Evolutionary conservation across 2,113 vertebrate species (phyloP).

Genomic region (Corvus cornix): DNA sequence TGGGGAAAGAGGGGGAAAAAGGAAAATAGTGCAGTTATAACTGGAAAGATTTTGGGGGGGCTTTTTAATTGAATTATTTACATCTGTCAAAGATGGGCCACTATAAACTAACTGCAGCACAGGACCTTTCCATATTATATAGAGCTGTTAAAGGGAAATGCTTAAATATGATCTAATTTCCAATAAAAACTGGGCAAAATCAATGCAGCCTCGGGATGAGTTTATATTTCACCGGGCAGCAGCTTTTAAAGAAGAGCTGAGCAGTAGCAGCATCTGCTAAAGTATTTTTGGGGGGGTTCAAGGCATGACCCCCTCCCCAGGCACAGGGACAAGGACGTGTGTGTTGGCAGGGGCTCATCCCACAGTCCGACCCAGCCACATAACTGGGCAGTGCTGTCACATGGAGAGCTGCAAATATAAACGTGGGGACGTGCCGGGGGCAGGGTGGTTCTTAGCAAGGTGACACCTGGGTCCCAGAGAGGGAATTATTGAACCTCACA

Average conservation of each 20-base stretch:
- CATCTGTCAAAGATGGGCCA: neutral
- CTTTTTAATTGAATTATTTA: neutral
- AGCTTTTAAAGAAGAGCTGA: neutral
- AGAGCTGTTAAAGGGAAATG: slow-evolving; percentile 1
- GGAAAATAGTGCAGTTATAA: neutral
- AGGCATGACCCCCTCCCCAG: rapidly evolving
- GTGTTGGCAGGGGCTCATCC: neutral
- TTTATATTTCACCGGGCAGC: neutral
- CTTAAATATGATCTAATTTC: slow-evolving; percentile 15
- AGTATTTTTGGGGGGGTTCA: neutral
- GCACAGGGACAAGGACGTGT: rapidly evolving
- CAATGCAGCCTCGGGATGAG: neutral
- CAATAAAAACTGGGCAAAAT: neutral
- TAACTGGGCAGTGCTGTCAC: neutral
- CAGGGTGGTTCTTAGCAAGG: neutral
- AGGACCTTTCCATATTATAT: neutral
- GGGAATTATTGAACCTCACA: rapidly evolving
- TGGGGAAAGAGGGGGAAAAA: rapidly evolving
- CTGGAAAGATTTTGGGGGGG: neutral
- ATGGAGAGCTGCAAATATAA: neutral
- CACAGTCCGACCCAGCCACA: neutral
- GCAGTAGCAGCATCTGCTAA: neutral
- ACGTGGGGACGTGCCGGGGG: rapidly evolving
- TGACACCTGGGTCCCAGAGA: neutral
- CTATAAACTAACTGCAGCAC: neutral